Base-by-base conservation (phyloP, 2,888 invertebrate genomes). In the Platycheirus rosarum region DNA sequence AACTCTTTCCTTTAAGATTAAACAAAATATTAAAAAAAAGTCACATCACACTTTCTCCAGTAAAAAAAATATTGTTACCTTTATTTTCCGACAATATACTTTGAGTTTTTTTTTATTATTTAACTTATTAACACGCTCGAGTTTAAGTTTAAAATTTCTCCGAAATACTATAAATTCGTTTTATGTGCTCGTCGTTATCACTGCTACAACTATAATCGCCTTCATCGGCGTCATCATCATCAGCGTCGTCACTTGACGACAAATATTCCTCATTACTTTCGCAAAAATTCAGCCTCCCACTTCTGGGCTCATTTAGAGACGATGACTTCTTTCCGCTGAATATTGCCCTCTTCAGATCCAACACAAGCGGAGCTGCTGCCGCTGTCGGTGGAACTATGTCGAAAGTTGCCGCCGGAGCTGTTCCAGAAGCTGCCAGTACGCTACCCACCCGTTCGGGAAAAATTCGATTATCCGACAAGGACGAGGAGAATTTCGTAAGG, bases 131-230 rank as follows among this genome's bases (percentile, higher is more conserved):
- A 76, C 57, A 32, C 42, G 48, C 57, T 5, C 26, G 53, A 46
- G 46, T 14, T n/a, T 18, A 35, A 23, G 23, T 49, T 87, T 88
- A 89, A 85, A 89, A 89, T 85, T 90, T 89, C 84, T 90, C 90
- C 85, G 89, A 89, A 86, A 89, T 89, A 87, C 89, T 90, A 88
- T 89, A 89, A 86, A 89, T 89, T 87, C 89, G 89, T 86, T 89
- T 89, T 62, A 89, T 86, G 70, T 88, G 88, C 84, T 90, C 90
- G 84, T 89, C 89, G 80, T 89, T 89, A 86, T 90, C 89, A 76
- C 89, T 74, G 65, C 77, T 84, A 51, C 78, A 74, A 26, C 73
- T 84, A 46, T 65, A 79, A 32, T 79, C 79, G 3, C 84, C 78
- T 13, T 73, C 73, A 35, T 68, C 75, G 37, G 23, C 70, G 11